These are phyloP conservation scores for Macrotis lagotis DNA, from an alignment of 2,113 vertebrate genomes.

Conservation along the genomic window DNA sequence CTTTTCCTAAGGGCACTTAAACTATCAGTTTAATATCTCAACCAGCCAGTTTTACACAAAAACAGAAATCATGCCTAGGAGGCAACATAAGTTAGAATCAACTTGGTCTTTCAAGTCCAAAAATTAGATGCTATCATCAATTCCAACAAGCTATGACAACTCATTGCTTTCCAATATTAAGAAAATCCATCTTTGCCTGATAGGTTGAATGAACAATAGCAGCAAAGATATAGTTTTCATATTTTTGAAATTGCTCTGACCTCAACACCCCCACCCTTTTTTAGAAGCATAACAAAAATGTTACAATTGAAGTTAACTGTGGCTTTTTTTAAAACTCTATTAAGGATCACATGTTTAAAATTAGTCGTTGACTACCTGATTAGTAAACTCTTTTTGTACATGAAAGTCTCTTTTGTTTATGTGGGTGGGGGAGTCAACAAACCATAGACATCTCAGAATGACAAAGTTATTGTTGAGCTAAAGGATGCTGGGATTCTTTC, in stretches of 20 bases:
- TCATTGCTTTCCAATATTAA: background rate
- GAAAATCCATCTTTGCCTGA: constrained; percentile 5
- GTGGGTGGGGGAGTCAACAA: constrained; percentile 64
- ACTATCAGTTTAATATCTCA: constrained; percentile 74
- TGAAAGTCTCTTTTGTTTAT: constrained; percentile 23
- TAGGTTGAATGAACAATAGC: constrained; percentile 9
- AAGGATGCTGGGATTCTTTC: constrained; percentile 84
- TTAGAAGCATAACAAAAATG: constrained; percentile 29
- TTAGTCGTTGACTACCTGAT: constrained; percentile 28
- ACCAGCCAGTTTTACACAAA: constrained; percentile 63
- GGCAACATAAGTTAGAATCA: background rate
- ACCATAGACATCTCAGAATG: constrained; percentile 80
- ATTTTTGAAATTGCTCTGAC: background rate
- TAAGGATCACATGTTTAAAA: constrained; percentile 69
- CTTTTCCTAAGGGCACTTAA: constrained; percentile 57
- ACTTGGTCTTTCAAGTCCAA: background rate
- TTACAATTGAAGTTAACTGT: constrained; percentile 41
- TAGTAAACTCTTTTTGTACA: constrained; percentile 66
- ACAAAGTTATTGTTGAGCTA: constrained; percentile 85
- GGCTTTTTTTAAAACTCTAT: constrained; percentile 48
- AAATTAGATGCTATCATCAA: constrained; percentile 37
- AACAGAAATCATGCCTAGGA: background rate
- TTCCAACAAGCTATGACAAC: constrained; percentile 3
- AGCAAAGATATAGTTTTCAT: background rate
- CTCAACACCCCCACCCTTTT: constrained; percentile 39